A percentile compares a stretch with the other conserved stretches of the same genome.
Evolutionary conservation across 2,797 vertebrate genomes (phyloP).

Genomic region (Pseudotriccus pelzelni): DNA sequence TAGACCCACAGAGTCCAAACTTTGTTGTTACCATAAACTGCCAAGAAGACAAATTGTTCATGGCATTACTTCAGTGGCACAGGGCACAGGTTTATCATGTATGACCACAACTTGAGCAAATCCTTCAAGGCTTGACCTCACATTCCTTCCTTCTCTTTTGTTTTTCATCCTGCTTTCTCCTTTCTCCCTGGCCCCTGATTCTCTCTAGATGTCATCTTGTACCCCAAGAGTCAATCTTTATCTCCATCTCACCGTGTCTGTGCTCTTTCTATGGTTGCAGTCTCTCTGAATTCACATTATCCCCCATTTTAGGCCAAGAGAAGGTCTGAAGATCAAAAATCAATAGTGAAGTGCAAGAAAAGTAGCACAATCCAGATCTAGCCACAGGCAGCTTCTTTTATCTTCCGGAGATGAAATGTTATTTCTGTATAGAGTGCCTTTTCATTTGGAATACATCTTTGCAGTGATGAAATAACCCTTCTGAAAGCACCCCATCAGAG

Average conservation of each 20-base stretch:
- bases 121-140: not conserved
- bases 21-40: not conserved
- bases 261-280: not conserved
- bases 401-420: slow-evolving; percentile 63
- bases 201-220: not conserved
- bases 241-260: not conserved
- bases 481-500: slow-evolving; percentile 42
- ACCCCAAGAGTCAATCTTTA: not conserved
- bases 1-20: not conserved
- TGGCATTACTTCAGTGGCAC: not conserved
- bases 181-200: not conserved
- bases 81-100: not conserved
- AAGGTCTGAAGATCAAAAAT: slow-evolving; percentile 49
- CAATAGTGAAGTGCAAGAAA: slow-evolving; percentile 64
- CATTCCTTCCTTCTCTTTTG: not conserved
- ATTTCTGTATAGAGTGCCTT: slow-evolving; percentile 46
- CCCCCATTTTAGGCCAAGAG: not conserved
- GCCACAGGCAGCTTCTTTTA: slow-evolving; percentile 60
- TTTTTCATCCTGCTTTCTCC: not conserved
- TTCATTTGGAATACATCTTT: slow-evolving; percentile 61
- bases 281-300: slow-evolving; percentile 36
- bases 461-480: slow-evolving; percentile 55
- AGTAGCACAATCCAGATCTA: slow-evolving; percentile 49
- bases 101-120: not conserved
- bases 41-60: not conserved